phyloP scores from a whole-genome alignment of 2,888 invertebrate genomes.

The Clepsis dumicolana region DNA sequence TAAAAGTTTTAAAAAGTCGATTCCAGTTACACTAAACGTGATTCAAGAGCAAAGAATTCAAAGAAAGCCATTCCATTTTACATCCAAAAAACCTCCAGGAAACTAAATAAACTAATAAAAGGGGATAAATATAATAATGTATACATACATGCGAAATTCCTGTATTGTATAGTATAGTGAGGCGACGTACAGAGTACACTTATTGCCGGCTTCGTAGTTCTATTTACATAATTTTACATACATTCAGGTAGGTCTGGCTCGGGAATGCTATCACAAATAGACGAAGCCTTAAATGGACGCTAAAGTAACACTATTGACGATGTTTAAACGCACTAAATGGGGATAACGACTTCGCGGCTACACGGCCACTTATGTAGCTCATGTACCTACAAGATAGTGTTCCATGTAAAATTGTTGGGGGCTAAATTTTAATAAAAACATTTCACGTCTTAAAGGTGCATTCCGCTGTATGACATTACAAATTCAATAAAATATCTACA shows the following conservation, averaged over 20 bases:
- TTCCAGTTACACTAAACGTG: not conserved
- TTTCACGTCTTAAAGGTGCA: too few relatives aligned
- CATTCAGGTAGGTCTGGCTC: not conserved
- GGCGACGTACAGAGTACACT: not conserved
- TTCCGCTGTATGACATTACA: too few relatives aligned
- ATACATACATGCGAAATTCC: not conserved
- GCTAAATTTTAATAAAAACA: too few relatives aligned
- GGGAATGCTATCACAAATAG: conserved; percentile 14
- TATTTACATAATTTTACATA: conserved; percentile 11
- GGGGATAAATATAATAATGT: too few relatives aligned
- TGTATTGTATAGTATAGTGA: too few relatives aligned
- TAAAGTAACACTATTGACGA: conserved; percentile 8
- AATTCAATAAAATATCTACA: too few relatives aligned
- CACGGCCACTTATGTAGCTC: too few relatives aligned
- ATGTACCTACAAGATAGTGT: too few relatives aligned
- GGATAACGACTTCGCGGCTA: not conserved
- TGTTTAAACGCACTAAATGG: not conserved
- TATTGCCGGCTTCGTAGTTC: not conserved
- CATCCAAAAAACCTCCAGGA: not conserved
- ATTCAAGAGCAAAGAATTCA: not conserved
- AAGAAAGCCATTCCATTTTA: not conserved
- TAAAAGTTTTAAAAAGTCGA: not conserved
- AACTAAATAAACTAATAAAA: not conserved
- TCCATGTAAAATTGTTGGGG: too few relatives aligned
- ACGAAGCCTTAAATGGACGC: conserved; percentile 13